These are phyloP conservation scores for Centrocercus urophasianus DNA, from an alignment of 2,113 vertebrate genomes.

Conservation along the genomic window DNA sequence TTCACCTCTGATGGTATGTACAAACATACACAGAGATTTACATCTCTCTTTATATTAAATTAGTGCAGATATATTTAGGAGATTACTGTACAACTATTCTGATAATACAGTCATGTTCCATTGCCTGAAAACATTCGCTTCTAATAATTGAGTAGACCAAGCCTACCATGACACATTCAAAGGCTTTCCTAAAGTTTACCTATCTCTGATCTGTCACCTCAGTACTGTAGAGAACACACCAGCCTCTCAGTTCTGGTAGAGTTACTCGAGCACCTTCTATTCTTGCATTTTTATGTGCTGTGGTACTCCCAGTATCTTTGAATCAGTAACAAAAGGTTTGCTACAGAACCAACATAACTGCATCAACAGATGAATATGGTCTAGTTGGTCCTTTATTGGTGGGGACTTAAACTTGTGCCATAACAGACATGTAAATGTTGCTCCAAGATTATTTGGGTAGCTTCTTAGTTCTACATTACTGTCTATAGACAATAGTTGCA, in stretches of 20 bases:
- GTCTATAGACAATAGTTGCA: neutral
- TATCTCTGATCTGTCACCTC: neutral
- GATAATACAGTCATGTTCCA: neutral
- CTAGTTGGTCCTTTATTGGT: neutral
- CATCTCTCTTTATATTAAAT: neutral
- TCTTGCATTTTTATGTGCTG: neutral
- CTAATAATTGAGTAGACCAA: neutral
- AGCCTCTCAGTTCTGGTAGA: neutral
- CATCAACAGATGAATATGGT: neutral
- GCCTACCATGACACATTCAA: neutral
- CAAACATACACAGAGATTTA: neutral
- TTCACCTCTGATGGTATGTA: neutral
- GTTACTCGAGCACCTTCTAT: accelerated
- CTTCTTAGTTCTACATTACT: neutral
- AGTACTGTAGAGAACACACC: neutral
- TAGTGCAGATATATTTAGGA: neutral
- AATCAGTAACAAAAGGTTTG: neutral
- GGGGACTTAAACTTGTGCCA: neutral
- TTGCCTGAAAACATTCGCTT: neutral
- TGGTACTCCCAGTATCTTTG: neutral
- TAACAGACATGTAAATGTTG: neutral
- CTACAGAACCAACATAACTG: neutral
- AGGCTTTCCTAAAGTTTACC: neutral
- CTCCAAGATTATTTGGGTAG: neutral
- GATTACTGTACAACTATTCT: neutral